Percentiles rank a stretch among this genome's conserved stretches.
phyloP scores from a whole-genome alignment of 1,140 invertebrate genomes.

The Phortica variegata region DNA sequence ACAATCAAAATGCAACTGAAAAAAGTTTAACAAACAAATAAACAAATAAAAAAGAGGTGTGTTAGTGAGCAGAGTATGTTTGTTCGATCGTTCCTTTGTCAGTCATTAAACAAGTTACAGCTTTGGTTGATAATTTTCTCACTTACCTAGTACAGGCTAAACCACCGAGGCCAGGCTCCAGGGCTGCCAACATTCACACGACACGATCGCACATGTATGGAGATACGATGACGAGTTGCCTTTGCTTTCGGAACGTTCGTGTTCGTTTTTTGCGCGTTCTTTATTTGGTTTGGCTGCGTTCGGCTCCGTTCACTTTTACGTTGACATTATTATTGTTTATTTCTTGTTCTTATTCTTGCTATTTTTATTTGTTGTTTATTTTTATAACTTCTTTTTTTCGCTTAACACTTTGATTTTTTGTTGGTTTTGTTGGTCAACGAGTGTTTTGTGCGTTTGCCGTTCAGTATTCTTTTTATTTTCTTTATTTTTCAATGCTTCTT shows the following conservation, averaged over 20 bases:
- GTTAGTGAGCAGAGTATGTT: too few relatives aligned
- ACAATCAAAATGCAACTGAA: too few relatives aligned
- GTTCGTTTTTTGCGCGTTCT: too few relatives aligned
- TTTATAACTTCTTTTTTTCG: conserved; percentile 25
- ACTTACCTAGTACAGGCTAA: conserved; percentile 58
- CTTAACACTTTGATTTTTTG: conserved; percentile 10
- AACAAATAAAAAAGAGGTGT: too few relatives aligned
- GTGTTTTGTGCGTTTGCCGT: too few relatives aligned
- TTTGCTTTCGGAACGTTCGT: not conserved
- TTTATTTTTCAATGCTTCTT: too few relatives aligned
- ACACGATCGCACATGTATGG: conserved; percentile 47
- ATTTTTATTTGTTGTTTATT: conserved; percentile 16
- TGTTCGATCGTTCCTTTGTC: too few relatives aligned
- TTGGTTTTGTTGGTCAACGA: conserved; percentile 19
- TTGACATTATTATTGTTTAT: conserved; percentile 8
- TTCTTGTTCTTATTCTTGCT: conserved; percentile 36
- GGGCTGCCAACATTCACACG: conserved; percentile 58
- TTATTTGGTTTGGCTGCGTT: not conserved
- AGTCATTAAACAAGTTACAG: too few relatives aligned
- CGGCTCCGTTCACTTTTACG: conserved; percentile 15
- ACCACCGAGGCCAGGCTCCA: conserved; percentile 58
- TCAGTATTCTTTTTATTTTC: too few relatives aligned
- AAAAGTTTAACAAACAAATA: too few relatives aligned
- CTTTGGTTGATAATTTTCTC: too few relatives aligned
- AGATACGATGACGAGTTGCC: conserved; percentile 38